Conservation (phyloP, 2,888 invertebrate species). For the Eupithecia dodoneata region DNA sequence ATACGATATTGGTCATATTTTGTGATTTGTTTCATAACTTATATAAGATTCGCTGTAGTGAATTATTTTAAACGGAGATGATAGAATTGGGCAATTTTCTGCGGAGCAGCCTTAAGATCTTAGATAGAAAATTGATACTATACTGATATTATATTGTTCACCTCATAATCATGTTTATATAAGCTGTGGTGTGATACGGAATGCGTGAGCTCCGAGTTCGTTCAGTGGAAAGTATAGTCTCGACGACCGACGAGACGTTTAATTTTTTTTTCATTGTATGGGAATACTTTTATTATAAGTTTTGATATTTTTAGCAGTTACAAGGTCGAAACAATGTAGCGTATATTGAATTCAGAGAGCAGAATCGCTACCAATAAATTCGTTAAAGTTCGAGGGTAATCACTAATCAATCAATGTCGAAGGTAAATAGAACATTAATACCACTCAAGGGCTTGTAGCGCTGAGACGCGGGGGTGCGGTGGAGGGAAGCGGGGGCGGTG, state of each 20-base stretch:
- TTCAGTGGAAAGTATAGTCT: neutral
- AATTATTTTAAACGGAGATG: too few relatives aligned
- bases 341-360: neutral
- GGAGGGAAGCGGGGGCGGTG: slow-evolving; percentile 71
- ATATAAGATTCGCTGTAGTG: too few relatives aligned
- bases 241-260: neutral
- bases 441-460: slow-evolving; percentile 28
- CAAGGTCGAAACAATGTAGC: neutral
- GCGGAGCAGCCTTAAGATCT: neutral
- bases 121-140: too few relatives aligned
- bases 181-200: neutral
- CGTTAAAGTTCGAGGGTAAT: neutral
- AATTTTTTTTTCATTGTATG: too few relatives aligned
- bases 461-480: slow-evolving; percentile 59
- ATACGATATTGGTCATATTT: too few relatives aligned
- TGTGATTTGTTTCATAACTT: too few relatives aligned
- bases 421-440: neutral
- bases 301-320: neutral
- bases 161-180: neutral
- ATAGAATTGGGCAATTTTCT: too few relatives aligned
- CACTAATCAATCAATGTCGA: neutral
- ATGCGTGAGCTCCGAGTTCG: neutral
- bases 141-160: too few relatives aligned
- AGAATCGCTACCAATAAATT: neutral
- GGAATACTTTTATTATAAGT: neutral